phyloP scores from a whole-genome alignment of 2,888 invertebrate species.

The Dilophus febrilis region DNA sequence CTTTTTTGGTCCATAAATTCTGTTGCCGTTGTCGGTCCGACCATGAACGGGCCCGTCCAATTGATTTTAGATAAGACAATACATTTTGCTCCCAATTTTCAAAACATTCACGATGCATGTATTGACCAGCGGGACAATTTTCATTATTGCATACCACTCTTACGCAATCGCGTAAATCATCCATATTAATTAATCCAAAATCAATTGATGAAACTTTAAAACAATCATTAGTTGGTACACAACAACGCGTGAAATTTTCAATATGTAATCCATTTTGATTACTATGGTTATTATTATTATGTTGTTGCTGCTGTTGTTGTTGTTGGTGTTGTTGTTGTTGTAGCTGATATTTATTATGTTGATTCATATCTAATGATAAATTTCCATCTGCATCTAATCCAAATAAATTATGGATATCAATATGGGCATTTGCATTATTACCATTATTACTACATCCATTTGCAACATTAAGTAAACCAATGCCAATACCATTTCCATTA shows the following conservation, averaged over 20 bases:
- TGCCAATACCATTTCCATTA: too few relatives aligned
- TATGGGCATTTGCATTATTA: slow-evolving; percentile 4
- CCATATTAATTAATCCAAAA: slow-evolving; percentile 39
- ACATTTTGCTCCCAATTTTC: slow-evolving; percentile 86
- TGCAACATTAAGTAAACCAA: too few relatives aligned
- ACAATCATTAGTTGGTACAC: slow-evolving; percentile 68
- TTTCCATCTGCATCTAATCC: slow-evolving; percentile 10
- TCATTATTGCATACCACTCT: slow-evolving; percentile 92
- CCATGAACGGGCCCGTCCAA: slow-evolving; percentile 86
- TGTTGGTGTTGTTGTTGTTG: too few relatives aligned
- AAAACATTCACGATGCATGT: slow-evolving; percentile 94
- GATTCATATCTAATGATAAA: slow-evolving; percentile 1
- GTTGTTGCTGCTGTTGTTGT: too few relatives aligned
- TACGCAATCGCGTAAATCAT: slow-evolving; percentile 62
- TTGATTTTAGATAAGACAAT: slow-evolving; percentile 72
- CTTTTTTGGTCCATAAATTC: slow-evolving; percentile 95
- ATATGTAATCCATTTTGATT: slow-evolving; percentile 20
- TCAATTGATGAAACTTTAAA: slow-evolving; percentile 40
- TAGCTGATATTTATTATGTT: too few relatives aligned
- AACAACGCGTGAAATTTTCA: slow-evolving; percentile 48
- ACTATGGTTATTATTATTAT: slow-evolving; percentile 7
- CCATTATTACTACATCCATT: too few relatives aligned
- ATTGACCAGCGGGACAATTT: slow-evolving; percentile 69
- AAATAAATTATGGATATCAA: slow-evolving; percentile 27
- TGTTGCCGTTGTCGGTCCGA: slow-evolving; percentile 86